Conservation (phyloP, 2,113 vertebrate species). For the human (Homo sapiens) region DNA sequence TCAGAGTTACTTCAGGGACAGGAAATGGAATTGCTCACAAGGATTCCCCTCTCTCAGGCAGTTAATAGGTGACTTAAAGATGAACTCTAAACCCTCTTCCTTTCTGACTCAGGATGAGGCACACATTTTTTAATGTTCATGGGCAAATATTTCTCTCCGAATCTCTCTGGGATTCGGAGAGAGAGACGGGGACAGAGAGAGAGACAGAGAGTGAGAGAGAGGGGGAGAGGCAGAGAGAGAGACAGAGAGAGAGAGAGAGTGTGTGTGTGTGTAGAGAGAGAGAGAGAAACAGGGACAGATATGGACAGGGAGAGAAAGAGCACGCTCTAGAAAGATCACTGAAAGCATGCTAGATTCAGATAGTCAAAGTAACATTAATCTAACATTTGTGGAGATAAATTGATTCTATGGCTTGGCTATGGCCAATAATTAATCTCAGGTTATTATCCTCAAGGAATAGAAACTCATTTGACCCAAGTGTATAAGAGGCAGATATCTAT, state of each 20-base stretch:
- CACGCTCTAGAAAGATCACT: conserved; percentile 42
- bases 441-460: conserved; percentile 9
- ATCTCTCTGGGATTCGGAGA: background rate
- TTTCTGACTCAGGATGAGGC: conserved; percentile 43
- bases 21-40: conserved; percentile 23
- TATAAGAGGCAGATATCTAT: background rate
- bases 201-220: background rate
- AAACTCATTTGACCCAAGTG: conserved; percentile 20
- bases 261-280: background rate
- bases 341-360: conserved; percentile 33
- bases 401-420: conserved; percentile 20
- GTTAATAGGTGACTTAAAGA: conserved; percentile 8
- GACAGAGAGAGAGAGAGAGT: background rate
- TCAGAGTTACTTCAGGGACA: background rate
- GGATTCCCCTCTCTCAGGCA: background rate
- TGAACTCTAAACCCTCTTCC: background rate
- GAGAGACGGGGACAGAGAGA: background rate
- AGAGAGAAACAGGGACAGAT: background rate
- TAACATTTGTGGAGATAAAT: conserved; percentile 22
- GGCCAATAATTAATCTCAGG: conserved; percentile 37
- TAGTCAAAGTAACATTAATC: background rate
- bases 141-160: conserved; percentile 49
- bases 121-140: background rate
- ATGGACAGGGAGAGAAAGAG: background rate
- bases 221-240: background rate